phyloP scores from a whole-genome alignment of 2,113 vertebrate genomes.

The Paradisaea rubra region DNA sequence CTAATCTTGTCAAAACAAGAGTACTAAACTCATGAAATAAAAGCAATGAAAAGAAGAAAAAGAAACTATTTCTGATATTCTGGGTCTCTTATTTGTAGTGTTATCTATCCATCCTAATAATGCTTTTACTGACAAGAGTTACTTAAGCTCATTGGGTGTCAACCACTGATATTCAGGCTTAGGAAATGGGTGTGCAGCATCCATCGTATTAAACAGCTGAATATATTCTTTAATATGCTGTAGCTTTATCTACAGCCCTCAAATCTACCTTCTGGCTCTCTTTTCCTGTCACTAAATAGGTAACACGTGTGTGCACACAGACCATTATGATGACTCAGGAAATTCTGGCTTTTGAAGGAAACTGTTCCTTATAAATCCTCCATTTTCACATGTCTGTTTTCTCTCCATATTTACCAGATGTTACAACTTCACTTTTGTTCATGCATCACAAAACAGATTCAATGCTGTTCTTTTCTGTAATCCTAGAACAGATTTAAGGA shows the following conservation, averaged over 20 bases:
- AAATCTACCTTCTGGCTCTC: background rate
- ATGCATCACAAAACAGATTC: slow-evolving; percentile 17
- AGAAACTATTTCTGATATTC: background rate
- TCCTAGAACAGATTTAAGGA: slow-evolving; percentile 8
- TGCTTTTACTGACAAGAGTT: background rate
- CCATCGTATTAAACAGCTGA: background rate
- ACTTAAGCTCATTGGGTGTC: background rate
- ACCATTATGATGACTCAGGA: background rate
- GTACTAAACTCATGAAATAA: background rate
- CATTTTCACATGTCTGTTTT: slow-evolving; percentile 12
- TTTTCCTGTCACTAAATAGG: background rate
- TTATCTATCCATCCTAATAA: background rate
- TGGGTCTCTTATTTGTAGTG: background rate
- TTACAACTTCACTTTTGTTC: slow-evolving; percentile 21
- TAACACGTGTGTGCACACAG: background rate
- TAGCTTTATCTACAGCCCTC: background rate
- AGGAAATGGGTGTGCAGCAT: background rate
- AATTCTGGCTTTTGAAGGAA: background rate
- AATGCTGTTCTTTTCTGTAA: slow-evolving; percentile 12
- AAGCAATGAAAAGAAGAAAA: background rate
- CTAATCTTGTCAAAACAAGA: background rate
- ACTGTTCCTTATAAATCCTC: background rate
- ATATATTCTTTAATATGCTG: background rate
- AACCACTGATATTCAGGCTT: background rate
- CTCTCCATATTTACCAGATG: slow-evolving; percentile 14